Percentiles rank a stretch among this genome's conserved stretches.
Evolutionary conservation across 2,113 vertebrate genomes (phyloP).

Genomic region (Polyodon spathula): DNA sequence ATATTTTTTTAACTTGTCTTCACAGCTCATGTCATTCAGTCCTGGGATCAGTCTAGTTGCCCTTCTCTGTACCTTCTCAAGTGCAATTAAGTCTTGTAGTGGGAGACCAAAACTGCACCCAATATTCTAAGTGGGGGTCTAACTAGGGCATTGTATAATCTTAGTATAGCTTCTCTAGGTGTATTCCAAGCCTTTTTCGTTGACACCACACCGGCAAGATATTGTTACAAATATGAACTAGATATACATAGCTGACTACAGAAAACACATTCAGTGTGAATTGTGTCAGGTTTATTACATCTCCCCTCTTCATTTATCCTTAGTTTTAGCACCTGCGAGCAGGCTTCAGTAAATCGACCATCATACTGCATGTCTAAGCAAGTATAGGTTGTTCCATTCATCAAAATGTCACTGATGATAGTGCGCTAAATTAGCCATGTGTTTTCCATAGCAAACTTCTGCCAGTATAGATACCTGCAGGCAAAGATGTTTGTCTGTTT

Average conservation of each 20-base stretch:
- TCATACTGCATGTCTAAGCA: slow-evolving; percentile 51
- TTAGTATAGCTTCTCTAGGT: too few relatives aligned
- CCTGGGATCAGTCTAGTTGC: too few relatives aligned
- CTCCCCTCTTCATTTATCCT: slow-evolving; percentile 9
- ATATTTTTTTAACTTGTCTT: too few relatives aligned
- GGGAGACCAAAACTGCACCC: too few relatives aligned
- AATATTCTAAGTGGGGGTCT: too few relatives aligned
- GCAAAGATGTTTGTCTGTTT: slow-evolving; percentile 44
- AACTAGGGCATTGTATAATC: too few relatives aligned
- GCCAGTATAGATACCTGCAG: slow-evolving; percentile 50
- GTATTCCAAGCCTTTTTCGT: too few relatives aligned
- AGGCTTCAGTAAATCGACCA: slow-evolving; percentile 46
- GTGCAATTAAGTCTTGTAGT: too few relatives aligned
- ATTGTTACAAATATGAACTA: too few relatives aligned
- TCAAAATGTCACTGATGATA: slow-evolving; percentile 58
- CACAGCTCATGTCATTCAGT: too few relatives aligned
- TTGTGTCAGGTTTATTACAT: background rate
- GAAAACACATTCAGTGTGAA: background rate
- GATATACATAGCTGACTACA: background rate
- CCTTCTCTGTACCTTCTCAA: too few relatives aligned
- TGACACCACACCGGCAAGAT: too few relatives aligned
- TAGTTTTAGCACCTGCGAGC: slow-evolving; percentile 8
- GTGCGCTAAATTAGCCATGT: slow-evolving; percentile 64
- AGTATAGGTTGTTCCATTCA: slow-evolving; percentile 49
- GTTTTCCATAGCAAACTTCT: slow-evolving; percentile 45